Evolutionary conservation across 2,888 invertebrate species (phyloP), one percentile per base, ranked within the genome.

Genomic region (Neria commutata): DNA sequence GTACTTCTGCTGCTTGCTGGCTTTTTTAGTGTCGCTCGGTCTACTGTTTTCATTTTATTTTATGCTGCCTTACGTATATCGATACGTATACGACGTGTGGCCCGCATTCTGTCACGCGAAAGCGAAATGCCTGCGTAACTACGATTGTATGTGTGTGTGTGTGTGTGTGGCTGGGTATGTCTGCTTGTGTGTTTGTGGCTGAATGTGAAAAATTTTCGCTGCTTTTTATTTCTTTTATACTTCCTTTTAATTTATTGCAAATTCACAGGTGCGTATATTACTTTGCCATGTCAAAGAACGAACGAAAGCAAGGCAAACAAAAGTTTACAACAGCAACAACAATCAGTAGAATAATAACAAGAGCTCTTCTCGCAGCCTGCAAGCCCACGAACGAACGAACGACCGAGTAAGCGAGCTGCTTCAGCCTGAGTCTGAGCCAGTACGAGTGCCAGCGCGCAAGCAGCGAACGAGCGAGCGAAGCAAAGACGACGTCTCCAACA

Each of bases 241-340:
- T 60, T 55, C 54, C 50, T 63, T 61, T 69, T 75, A 75, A 76
- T 76, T 76, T 76, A 76, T 76, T 69, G 66, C 73, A 64, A 73
- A 70, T 67, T 67, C 71, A 69, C 75, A 76, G 75, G 76, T 76
- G 75, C 73, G 74, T 67, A 65, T 61, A 66, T 73, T 67, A 67
- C 67, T 70, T 72, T 67, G 67, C 66, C 58, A 66, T 70, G 70
- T 67, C 71, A 71, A 71, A 70, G 68, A 61, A 66, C 64, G 64
- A 48, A 29, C 46, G 53, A 51, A 29, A 61, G 59, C 55, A 55
- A 59, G 59, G 56, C 51, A 47, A 60, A 60, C 55, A 61, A 62
- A 63, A 54, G 53, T 54, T 58, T 62, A 57, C 60, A 54, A 65
- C 48, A 52, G 48, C 42, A 58, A 49, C 48, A 45, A 34, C 56